These are phyloP conservation scores for Strigamia crassipes DNA, from an alignment of 2,888 invertebrate species.

Conservation along the genomic window DNA sequence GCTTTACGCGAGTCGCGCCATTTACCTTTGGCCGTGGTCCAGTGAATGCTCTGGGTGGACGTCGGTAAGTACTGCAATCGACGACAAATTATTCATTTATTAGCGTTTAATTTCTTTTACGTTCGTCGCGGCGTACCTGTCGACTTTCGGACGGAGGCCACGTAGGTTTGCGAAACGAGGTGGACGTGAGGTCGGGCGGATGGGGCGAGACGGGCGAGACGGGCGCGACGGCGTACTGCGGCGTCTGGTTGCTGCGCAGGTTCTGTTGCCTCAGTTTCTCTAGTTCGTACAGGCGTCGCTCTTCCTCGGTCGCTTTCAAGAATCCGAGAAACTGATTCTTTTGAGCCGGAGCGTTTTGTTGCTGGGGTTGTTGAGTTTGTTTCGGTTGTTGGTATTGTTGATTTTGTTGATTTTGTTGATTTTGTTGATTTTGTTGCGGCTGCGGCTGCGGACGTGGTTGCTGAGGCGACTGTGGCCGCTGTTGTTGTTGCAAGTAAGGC, in stretches of 20 bases:
- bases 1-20: too few species aligned
- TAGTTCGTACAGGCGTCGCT: not conserved
- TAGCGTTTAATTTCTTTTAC: not conserved
- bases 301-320: not conserved
- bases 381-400: too few species aligned
- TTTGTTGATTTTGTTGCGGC: too few species aligned
- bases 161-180: not conserved
- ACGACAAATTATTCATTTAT: not conserved
- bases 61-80: not conserved
- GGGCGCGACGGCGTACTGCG: not conserved
- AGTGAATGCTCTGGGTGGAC: conserved; percentile 15
- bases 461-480: not conserved
- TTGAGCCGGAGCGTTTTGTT: too few species aligned
- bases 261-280: conserved; percentile 1
- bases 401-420: too few species aligned
- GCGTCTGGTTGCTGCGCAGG: not conserved
- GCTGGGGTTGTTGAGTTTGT: too few species aligned
- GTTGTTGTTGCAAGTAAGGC: too few species aligned
- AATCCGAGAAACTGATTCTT: not conserved
- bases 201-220: not conserved
- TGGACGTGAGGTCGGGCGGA: not conserved
- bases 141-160: not conserved
- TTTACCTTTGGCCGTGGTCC: conserved; percentile 18
- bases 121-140: too few species aligned
- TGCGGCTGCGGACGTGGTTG: not conserved